Evolutionary conservation across 1,140 invertebrate species (phyloP).

Genomic region (Anthonomus grandis): DNA sequence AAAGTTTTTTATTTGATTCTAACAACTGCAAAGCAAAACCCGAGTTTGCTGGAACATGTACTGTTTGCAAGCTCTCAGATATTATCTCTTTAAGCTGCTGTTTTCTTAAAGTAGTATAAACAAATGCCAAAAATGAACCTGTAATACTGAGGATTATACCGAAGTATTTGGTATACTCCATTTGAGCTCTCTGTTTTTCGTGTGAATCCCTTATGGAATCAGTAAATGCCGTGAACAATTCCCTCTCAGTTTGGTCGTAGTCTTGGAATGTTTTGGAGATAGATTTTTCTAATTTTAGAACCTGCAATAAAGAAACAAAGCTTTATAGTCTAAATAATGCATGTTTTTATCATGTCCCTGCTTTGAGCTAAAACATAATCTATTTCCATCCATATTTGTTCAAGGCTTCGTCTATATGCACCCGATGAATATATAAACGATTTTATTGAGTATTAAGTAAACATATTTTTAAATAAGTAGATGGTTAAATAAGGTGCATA

Average conservation of each 20-base stretch:
- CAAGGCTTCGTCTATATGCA: too few species aligned
- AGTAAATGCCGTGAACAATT: constrained; percentile 61
- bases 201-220: constrained; percentile 64
- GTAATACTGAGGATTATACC: constrained; percentile 66
- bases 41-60: neutral
- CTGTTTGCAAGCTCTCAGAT: constrained; percentile 30
- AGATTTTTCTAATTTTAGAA: constrained; percentile 40
- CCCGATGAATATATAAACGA: too few species aligned
- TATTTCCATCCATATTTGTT: too few species aligned
- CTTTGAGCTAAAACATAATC: neutral
- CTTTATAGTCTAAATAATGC: constrained; percentile 5
- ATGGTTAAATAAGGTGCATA: too few species aligned
- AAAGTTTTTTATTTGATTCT: constrained; percentile 8
- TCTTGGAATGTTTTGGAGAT: constrained; percentile 36
- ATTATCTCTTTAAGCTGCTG: constrained; percentile 44
- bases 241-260: constrained; percentile 57
- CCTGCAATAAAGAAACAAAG: constrained; percentile 22
- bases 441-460: too few species aligned
- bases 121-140: constrained; percentile 57
- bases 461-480: too few species aligned
- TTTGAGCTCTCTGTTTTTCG: constrained; percentile 66
- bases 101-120: constrained; percentile 40
- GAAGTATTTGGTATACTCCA: constrained; percentile 72
- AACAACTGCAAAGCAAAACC: neutral
- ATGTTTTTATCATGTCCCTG: neutral